Evolutionary conservation across 2,113 vertebrate species (phyloP).

Genomic region (Pelobates fuscus): DNA sequence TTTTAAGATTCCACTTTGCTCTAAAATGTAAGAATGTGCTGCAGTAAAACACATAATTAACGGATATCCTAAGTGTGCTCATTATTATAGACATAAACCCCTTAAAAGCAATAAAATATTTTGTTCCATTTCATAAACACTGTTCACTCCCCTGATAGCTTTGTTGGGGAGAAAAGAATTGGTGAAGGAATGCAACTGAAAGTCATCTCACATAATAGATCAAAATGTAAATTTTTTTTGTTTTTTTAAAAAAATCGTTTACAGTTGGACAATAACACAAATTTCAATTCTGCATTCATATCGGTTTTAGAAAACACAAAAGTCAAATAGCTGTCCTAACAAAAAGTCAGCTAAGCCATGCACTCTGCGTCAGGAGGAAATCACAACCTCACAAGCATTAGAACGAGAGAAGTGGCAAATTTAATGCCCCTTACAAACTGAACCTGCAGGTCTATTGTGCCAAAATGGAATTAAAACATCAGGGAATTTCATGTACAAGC

Average conservation of each 20-base stretch:
- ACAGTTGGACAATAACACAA: conserved; percentile 37
- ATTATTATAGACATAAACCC: too few relatives aligned
- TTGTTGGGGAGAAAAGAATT: too few relatives aligned
- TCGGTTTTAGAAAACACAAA: conserved; percentile 24
- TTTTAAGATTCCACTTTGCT: too few relatives aligned
- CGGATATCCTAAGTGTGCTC: too few relatives aligned
- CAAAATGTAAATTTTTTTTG: conserved; percentile 39
- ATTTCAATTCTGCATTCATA: conserved; percentile 43
- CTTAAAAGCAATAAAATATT: too few relatives aligned
- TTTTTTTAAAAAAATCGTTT: conserved; percentile 36
- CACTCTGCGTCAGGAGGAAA: conserved; percentile 70
- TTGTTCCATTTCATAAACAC: too few relatives aligned
- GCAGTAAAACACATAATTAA: too few relatives aligned
- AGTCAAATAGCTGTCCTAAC: conserved; percentile 60
- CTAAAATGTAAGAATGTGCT: too few relatives aligned
- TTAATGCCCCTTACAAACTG: conserved; percentile 85
- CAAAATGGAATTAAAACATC: conserved; percentile 85
- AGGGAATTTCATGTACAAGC: conserved; percentile 85
- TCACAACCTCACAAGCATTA: conserved; percentile 70
- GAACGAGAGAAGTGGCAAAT: conserved; percentile 78
- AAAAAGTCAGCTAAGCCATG: conserved; percentile 74
- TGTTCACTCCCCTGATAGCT: too few relatives aligned
- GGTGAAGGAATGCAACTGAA: too few relatives aligned
- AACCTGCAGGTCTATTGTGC: conserved; percentile 79
- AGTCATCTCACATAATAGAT: conserved; percentile 20